Evolutionary conservation across 2,113 vertebrate species (phyloP).

Genomic region (Lampris incognitus): DNA sequence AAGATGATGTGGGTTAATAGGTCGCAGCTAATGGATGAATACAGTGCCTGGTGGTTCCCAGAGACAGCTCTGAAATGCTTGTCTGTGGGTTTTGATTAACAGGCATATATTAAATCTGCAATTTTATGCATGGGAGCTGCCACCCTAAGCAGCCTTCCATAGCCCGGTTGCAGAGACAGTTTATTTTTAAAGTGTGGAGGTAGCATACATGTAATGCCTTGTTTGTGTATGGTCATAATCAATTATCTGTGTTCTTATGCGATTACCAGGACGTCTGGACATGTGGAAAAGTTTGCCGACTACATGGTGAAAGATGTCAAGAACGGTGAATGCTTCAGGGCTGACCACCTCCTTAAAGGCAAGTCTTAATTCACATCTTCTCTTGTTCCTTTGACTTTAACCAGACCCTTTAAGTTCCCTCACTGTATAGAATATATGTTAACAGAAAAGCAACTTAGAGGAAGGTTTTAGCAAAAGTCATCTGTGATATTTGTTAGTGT

Average conservation of each 20-base stretch:
- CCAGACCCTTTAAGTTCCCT: too few species aligned
- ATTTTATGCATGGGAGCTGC: conserved; percentile 73
- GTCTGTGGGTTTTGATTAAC: conserved; percentile 65
- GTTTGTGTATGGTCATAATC: not conserved
- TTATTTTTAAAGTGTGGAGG: too few species aligned
- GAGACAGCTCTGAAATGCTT: conserved; percentile 53
- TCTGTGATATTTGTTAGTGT: conserved; percentile 26
- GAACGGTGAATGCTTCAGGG: conserved; percentile 93
- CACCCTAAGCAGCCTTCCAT: conserved; percentile 61
- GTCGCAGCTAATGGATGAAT: not conserved
- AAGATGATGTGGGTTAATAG: not conserved
- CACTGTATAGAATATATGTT: too few species aligned
- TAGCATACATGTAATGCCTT: too few species aligned
- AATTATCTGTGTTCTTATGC: not conserved
- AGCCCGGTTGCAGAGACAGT: conserved; percentile 77
- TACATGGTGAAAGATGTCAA: conserved; percentile 97
- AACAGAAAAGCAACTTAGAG: too few species aligned
- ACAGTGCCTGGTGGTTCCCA: conserved; percentile 69
- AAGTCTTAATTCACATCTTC: not conserved
- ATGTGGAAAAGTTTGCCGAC: conserved; percentile 96
- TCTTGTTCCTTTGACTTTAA: not conserved
- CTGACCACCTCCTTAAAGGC: conserved; percentile 96
- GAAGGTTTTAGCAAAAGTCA: not conserved
- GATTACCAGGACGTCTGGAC: conserved; percentile 89
- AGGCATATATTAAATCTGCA: conserved; percentile 68